Evolutionary conservation across 1,140 invertebrate species (phyloP).

Genomic region (Eubasilissa regina): DNA sequence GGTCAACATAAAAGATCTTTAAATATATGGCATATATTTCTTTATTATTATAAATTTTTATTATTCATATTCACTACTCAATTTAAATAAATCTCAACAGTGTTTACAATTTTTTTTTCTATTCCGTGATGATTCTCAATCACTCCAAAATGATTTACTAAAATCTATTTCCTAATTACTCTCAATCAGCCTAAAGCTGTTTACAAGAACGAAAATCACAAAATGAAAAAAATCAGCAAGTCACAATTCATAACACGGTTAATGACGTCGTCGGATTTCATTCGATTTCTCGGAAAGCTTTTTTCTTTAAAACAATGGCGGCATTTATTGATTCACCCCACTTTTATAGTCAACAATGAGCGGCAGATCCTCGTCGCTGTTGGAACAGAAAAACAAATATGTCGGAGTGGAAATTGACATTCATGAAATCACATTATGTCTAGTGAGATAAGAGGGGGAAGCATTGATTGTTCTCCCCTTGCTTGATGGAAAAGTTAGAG

Average conservation of each 20-base stretch:
- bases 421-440: conserved; percentile 11
- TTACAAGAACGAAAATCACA: too few species aligned
- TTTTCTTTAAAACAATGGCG: conserved; percentile 6
- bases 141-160: too few species aligned
- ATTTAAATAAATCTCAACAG: too few species aligned
- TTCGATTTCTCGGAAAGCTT: neutral
- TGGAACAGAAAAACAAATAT: conserved; percentile 18
- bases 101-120: too few species aligned
- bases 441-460: neutral
- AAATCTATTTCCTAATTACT: too few species aligned
- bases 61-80: too few species aligned
- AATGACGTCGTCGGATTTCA: neutral
- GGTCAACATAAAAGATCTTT: too few species aligned
- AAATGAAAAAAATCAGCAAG: neutral
- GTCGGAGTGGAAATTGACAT: conserved; percentile 17
- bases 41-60: too few species aligned
- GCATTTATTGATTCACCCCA: neutral
- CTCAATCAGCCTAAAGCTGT: too few species aligned
- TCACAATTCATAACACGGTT: neutral
- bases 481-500: too few species aligned
- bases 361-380: neutral
- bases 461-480: neutral
- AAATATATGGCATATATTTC: too few species aligned
- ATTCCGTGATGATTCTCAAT: too few species aligned
- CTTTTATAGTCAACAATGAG: neutral